phyloP scores from a whole-genome alignment of 2,888 invertebrate species.

The Onchidella celtica region DNA sequence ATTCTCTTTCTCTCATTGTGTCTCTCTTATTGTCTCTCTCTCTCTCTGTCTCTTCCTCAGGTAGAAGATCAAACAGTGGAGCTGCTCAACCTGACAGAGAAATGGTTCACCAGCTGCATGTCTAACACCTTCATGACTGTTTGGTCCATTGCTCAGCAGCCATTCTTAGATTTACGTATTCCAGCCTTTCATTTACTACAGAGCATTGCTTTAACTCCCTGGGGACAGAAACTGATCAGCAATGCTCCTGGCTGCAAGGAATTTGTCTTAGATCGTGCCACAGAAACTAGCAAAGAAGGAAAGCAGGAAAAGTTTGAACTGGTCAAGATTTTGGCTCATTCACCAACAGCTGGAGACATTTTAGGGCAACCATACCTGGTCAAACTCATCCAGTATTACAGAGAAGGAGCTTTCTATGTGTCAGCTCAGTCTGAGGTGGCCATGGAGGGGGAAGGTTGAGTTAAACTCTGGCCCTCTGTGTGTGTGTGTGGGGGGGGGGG shows the following conservation, averaged over 20 bases:
- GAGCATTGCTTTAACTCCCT: constrained; percentile 86
- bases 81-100: constrained; percentile 82
- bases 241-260: constrained; percentile 88
- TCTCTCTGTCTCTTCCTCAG: no score
- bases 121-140: constrained; percentile 84
- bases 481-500: no score
- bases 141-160: constrained; percentile 86
- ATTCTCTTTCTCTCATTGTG: no score
- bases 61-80: constrained; percentile 80
- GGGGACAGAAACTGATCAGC: constrained; percentile 90
- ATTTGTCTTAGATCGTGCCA: constrained; percentile 88
- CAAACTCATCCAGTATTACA: constrained; percentile 86
- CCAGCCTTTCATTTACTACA: constrained; percentile 86
- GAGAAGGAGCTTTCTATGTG: constrained; percentile 90
- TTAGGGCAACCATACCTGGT: constrained; percentile 85
- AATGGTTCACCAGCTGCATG: constrained; percentile 84
- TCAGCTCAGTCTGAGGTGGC: constrained; percentile 87
- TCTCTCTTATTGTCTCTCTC: no score
- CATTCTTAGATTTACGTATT: constrained; percentile 89
- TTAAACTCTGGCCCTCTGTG: no score
- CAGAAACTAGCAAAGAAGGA: constrained; percentile 86
- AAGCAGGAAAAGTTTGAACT: constrained; percentile 89
- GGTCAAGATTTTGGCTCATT: constrained; percentile 82
- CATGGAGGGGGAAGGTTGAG: constrained; percentile 84
- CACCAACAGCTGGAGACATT: constrained; percentile 79